Evolutionary conservation across 1,140 invertebrate genomes (phyloP).

Genomic region (Ganaspis sp.): DNA sequence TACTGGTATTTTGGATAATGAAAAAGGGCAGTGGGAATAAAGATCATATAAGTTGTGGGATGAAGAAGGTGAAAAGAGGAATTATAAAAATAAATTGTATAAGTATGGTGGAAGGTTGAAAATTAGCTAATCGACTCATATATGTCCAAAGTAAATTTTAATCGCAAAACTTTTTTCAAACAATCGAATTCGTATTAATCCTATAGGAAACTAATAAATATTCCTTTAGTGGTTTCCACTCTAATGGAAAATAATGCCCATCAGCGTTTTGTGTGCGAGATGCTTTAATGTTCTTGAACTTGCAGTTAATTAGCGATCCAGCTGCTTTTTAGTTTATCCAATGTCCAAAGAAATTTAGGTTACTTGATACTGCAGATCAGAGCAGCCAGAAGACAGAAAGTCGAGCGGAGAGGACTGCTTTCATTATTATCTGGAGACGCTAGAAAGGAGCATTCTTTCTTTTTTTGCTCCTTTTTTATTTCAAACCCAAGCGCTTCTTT

Average conservation of each 20-base stretch:
- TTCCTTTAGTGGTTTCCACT: too few relatives aligned
- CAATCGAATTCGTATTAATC: too few relatives aligned
- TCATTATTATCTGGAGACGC: constrained; percentile 13
- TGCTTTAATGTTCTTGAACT: background rate
- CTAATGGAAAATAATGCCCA: background rate
- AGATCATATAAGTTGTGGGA: too few relatives aligned
- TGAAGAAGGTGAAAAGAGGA: too few relatives aligned
- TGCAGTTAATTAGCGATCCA: background rate
- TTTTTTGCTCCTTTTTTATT: background rate
- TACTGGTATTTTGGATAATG: too few relatives aligned
- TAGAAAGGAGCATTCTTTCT: background rate
- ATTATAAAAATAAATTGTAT: too few relatives aligned
- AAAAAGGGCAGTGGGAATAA: too few relatives aligned
- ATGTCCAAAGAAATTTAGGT: background rate
- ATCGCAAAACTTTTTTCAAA: too few relatives aligned
- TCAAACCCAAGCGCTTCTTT: background rate
- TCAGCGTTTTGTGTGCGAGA: background rate
- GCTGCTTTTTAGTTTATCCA: background rate
- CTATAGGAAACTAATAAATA: too few relatives aligned
- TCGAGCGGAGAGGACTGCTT: background rate
- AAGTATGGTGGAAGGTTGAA: too few relatives aligned
- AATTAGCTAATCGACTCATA: too few relatives aligned
- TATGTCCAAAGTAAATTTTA: too few relatives aligned
- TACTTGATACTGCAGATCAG: constrained; percentile 4
- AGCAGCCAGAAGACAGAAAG: constrained; percentile 5